Evolutionary conservation across 2,113 vertebrate species (phyloP).

Genomic region (Pangasianodon gigas): DNA sequence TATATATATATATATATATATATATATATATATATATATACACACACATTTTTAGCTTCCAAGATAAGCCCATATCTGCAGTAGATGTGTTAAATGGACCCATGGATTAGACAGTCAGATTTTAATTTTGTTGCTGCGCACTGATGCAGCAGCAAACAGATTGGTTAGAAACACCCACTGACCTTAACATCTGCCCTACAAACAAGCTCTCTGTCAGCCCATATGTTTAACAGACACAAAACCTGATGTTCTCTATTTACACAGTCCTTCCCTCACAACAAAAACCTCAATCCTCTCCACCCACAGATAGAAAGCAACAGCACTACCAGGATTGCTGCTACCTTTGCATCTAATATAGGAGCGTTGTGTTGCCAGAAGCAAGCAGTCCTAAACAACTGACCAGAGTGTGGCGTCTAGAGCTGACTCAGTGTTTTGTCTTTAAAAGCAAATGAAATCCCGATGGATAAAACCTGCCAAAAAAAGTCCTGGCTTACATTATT

Average conservation of each 20-base stretch:
- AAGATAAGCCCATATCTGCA: neutral
- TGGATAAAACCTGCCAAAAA: neutral
- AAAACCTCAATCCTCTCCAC: neutral
- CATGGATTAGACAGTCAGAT: neutral
- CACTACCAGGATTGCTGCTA: neutral
- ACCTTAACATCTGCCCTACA: slow-evolving; percentile 10
- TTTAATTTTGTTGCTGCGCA: slow-evolving; percentile 1
- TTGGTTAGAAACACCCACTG: slow-evolving; percentile 21
- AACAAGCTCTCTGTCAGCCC: neutral
- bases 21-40: neutral
- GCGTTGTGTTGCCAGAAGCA: neutral
- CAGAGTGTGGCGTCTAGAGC: neutral
- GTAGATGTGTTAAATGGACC: neutral
- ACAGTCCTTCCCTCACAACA: neutral
- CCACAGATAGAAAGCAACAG: neutral
- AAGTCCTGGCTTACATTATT: neutral
- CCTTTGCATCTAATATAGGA: neutral
- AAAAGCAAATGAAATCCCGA: neutral
- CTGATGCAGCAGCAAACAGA: slow-evolving; percentile 10
- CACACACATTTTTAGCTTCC: neutral
- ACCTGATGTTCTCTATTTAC: slow-evolving; percentile 18
- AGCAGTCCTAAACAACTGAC: neutral
- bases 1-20: neutral
- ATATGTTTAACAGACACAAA: slow-evolving; percentile 24
- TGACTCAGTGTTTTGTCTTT: neutral